Evolutionary conservation across 1,140 invertebrate genomes (phyloP), one percentile per base, ranked within the genome.

Genomic region (Aphelinus atriplicis): DNA sequence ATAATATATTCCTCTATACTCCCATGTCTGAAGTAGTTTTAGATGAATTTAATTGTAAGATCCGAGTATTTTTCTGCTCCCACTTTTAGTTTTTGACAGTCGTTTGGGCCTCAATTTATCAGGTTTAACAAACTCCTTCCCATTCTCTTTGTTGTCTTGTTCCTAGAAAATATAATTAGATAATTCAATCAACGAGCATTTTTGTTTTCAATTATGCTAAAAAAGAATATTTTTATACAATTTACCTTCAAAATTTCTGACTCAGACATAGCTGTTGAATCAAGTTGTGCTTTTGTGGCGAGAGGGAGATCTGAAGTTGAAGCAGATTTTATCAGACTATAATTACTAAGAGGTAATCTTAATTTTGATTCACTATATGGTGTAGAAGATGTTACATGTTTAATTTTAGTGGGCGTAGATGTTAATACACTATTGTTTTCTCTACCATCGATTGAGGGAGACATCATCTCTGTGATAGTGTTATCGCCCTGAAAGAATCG

Each of bases 71-170:
- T 75, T 78, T 67, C 79, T 78, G 57, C 73, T 78, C 6, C n/a
- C 6, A 50, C 4, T 67, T 77, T 76, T 80, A 45, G 60, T 43
- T 63, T 79, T 80, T 45, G 80, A 77, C 56, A 77, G 77, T 75
- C 79, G 79, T 66, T 81, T 83, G 26, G 65, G 60, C 45, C 71
- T 74, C 47, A 67, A 50, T 57, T 78, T 80, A 26, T 81, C 81
- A 45, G 80, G 78, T 57, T 81, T 81, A 46, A 76, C 53, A 56
- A 81, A 75, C 10, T 81, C 79, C 48, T 80, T 78, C 26, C 78
- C 83, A 67, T 84, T 84, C 79, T 84, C 83, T 73, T 84, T 84
- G 72, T 83, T 75, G 57, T 78, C 64, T 45, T 56, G 73, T 76
- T 80, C 74, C 56, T 79, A 78, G 74, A 77, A 66, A 65, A 57